These are phyloP conservation scores for Agrochola litura DNA, from an alignment of 2,888 invertebrate genomes.

Conservation along the genomic window DNA sequence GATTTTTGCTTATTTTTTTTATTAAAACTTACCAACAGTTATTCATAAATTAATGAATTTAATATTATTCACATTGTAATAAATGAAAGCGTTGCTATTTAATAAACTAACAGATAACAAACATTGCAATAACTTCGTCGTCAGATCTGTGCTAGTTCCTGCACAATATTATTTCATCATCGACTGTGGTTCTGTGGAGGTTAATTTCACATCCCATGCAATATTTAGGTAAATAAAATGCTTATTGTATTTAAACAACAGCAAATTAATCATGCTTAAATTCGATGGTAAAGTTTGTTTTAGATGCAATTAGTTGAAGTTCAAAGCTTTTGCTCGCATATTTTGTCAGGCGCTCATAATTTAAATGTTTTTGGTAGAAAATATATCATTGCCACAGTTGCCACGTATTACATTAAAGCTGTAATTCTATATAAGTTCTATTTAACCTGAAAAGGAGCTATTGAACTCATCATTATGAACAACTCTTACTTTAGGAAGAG, in stretches of 20 bases:
- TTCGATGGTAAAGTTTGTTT: background rate
- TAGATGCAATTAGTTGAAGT: slow-evolving; percentile 16
- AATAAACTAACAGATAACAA: slow-evolving; percentile 28
- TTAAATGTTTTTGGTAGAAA: too few species aligned
- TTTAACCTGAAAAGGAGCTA: too few species aligned
- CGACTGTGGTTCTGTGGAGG: slow-evolving; percentile 6
- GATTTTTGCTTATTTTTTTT: background rate
- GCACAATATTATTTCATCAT: slow-evolving; percentile 32
- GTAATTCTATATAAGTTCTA: too few species aligned
- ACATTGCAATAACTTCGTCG: slow-evolving; percentile 41
- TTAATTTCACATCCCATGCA: slow-evolving; percentile 4
- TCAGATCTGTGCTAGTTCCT: slow-evolving; percentile 34
- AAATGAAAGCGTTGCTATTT: background rate
- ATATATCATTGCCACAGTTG: too few species aligned
- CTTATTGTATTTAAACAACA: background rate
- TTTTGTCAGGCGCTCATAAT: slow-evolving; percentile 32
- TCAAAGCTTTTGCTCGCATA: slow-evolving; percentile 8
- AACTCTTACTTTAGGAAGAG: too few species aligned
- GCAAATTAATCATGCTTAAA: slow-evolving; percentile 2
- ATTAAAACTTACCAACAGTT: background rate
- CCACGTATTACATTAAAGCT: too few species aligned
- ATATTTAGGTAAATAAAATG: background rate
- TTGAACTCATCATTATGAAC: too few species aligned
- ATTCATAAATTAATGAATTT: too few species aligned
- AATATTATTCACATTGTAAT: background rate